phyloP scores from a whole-genome alignment of 2,797 vertebrate species.

The Gila robusta region DNA sequence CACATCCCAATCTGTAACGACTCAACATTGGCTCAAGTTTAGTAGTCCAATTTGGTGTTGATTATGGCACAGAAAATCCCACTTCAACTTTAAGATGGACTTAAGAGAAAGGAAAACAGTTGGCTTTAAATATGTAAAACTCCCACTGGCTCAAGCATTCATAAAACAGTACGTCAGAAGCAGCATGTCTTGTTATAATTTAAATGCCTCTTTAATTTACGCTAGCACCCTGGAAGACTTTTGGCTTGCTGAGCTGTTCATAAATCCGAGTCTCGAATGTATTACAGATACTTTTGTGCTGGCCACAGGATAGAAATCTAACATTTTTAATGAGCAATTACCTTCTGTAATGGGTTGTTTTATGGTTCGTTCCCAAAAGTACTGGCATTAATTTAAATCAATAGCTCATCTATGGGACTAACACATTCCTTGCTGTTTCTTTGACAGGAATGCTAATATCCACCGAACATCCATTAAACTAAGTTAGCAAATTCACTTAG shows the following conservation, averaged over 20 bases:
- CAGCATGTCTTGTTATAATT: conserved; percentile 34
- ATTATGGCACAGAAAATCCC: not conserved
- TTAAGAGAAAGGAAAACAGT: not conserved
- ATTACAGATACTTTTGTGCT: conserved; percentile 69
- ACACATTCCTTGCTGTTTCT: conserved; percentile 57
- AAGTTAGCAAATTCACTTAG: conserved; percentile 56
- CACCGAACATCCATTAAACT: conserved; percentile 43
- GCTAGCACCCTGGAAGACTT: conserved; percentile 57
- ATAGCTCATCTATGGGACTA: conserved; percentile 68
- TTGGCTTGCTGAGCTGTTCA: conserved; percentile 65
- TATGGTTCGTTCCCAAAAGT: conserved; percentile 71
- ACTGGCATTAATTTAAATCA: conserved; percentile 75
- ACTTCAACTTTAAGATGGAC: not conserved
- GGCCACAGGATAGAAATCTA: conserved; percentile 66
- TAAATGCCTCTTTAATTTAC: conserved; percentile 61
- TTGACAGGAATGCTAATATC: conserved; percentile 59
- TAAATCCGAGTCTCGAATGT: conserved; percentile 70
- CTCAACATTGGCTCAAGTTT: not conserved
- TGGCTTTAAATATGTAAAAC: conserved; percentile 18
- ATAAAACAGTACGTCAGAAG: conserved; percentile 13
- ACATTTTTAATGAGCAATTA: conserved; percentile 80
- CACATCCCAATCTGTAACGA: not conserved
- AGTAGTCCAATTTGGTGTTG: not conserved
- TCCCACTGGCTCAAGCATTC: not conserved
- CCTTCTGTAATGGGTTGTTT: conserved; percentile 76